These are phyloP conservation scores for Ctenopoma kingsleyae DNA, from an alignment of 2,797 vertebrate genomes.

Conservation along the genomic window DNA sequence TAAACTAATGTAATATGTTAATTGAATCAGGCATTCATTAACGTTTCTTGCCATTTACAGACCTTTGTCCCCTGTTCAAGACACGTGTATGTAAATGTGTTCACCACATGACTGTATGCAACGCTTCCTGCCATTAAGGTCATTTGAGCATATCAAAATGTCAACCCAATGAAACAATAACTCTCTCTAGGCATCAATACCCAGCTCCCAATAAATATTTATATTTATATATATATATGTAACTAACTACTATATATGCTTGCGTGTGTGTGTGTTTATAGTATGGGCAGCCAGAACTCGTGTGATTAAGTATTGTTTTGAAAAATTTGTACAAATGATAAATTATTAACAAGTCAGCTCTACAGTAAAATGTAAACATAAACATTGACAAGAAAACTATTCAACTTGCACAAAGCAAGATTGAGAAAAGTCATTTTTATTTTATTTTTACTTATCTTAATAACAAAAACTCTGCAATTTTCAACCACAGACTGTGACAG, in stretches of 20 bases:
- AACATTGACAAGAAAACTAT: too few relatives aligned
- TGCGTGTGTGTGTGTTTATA: not conserved
- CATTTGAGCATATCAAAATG: slow-evolving; percentile 55
- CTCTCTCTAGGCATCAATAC: not conserved
- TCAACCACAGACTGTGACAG: too few relatives aligned
- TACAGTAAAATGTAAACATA: too few relatives aligned
- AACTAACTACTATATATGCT: not conserved
- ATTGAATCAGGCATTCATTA: slow-evolving; percentile 17
- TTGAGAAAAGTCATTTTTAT: too few relatives aligned
- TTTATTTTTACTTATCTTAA: too few relatives aligned
- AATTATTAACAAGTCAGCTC: not conserved
- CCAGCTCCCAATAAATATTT: not conserved
- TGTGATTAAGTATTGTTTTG: not conserved
- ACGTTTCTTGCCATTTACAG: slow-evolving; percentile 22
- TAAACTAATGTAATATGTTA: slow-evolving; percentile 15
- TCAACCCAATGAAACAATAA: slow-evolving; percentile 10
- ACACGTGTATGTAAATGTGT: slow-evolving; percentile 42
- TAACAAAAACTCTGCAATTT: too few relatives aligned
- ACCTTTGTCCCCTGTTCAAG: slow-evolving; percentile 26
- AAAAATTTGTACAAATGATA: not conserved
- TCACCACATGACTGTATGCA: slow-evolving; percentile 54
- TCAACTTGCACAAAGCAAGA: not conserved
- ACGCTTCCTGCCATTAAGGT: slow-evolving; percentile 55
- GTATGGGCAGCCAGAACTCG: not conserved
- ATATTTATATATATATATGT: too few relatives aligned